phyloP scores from a whole-genome alignment of 1,140 invertebrate genomes.

The Frieseomelitta varia region DNA sequence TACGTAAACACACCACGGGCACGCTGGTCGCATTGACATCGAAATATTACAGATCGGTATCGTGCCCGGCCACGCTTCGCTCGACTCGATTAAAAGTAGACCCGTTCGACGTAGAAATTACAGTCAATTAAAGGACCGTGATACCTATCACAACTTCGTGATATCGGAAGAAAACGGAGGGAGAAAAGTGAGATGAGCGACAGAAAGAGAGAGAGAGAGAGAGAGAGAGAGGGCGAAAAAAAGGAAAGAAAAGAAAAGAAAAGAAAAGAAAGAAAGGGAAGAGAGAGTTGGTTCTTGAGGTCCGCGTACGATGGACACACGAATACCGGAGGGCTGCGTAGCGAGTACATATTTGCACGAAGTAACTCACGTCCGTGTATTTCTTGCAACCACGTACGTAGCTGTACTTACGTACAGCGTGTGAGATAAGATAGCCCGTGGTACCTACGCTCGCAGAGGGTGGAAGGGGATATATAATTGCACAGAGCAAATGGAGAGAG shows the following conservation, averaged over 20 bases:
- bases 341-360: slow-evolving; percentile 47
- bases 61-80: not conserved
- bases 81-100: slow-evolving; percentile 31
- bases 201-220: not conserved
- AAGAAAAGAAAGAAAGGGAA: not conserved
- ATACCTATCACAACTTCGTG: slow-evolving; percentile 13
- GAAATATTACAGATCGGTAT: slow-evolving; percentile 7
- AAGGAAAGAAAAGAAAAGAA: not conserved
- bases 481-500: slow-evolving; percentile 57
- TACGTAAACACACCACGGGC: not conserved
- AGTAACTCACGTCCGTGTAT: slow-evolving; percentile 59
- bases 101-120: slow-evolving; percentile 24
- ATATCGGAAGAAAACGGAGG: not conserved
- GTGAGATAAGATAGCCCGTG: slow-evolving; percentile 65
- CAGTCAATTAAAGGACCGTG: slow-evolving; percentile 28
- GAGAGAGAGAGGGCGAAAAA: not conserved
- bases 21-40: not conserved
- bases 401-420: slow-evolving; percentile 62
- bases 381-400: slow-evolving; percentile 61
- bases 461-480: slow-evolving; percentile 61
- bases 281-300: not conserved
- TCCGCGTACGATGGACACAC: slow-evolving; percentile 33
- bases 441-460: slow-evolving; percentile 46
- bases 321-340: slow-evolving; percentile 27
- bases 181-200: not conserved